Percentiles rank a stretch among this genome's conserved stretches.
Conservation (phyloP, 2,113 vertebrate species). For the Eretmochelys imbricata region DNA sequence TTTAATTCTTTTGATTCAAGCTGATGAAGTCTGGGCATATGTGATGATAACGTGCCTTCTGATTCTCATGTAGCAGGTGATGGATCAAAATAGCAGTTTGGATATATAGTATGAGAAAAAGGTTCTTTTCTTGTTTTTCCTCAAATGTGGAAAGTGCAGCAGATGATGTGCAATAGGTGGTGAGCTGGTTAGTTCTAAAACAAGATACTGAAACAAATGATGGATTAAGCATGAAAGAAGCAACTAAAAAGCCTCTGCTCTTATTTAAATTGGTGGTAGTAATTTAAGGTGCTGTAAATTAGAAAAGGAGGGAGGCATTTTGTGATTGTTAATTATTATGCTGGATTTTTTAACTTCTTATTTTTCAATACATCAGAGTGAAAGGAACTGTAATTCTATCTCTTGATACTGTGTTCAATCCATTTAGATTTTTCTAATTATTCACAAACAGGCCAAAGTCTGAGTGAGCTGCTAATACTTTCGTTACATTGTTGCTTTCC, state of each 20-base stretch:
- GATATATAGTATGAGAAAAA: neutral
- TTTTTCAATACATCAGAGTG: constrained; percentile 28
- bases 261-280: neutral
- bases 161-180: neutral
- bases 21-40: neutral
- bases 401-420: neutral
- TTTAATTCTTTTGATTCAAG: neutral
- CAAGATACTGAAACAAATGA: neutral
- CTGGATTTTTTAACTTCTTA: neutral
- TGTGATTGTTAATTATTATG: constrained; percentile 15
- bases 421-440: constrained; percentile 18
- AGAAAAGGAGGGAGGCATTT: neutral
- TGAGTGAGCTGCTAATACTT: neutral
- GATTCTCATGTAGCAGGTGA: neutral
- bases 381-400: constrained; percentile 33
- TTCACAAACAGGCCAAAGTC: constrained; percentile 31
- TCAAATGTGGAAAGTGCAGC: neutral
- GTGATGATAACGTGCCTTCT: neutral
- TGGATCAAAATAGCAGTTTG: accelerated
- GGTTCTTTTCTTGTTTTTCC: neutral
- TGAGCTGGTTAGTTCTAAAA: neutral
- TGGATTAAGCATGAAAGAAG: neutral
- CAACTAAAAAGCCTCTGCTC: neutral
- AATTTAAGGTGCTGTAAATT: neutral
- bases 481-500: neutral